Percentiles rank a stretch among this genome's conserved stretches.
Conservation (phyloP, 2,797 vertebrate genomes). For the Morelia viridis region DNA sequence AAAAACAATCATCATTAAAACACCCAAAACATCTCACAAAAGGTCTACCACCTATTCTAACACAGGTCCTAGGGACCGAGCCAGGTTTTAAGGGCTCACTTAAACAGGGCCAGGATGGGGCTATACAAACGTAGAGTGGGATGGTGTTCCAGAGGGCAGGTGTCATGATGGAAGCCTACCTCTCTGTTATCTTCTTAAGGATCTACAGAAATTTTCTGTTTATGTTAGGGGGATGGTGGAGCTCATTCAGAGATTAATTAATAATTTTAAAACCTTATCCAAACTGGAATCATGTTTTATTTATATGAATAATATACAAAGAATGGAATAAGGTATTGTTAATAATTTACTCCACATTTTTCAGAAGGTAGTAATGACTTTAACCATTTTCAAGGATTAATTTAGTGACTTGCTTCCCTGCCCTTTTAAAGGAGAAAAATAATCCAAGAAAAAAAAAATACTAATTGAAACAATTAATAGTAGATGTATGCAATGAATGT, state of each 20-base stretch:
- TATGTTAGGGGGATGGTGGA: neutral
- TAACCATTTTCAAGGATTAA: neutral
- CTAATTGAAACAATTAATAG: neutral
- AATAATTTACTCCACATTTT: neutral
- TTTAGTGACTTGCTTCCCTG: neutral
- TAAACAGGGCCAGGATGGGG: neutral
- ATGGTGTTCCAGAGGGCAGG: neutral
- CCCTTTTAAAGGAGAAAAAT: neutral
- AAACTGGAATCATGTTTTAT: rapidly evolving
- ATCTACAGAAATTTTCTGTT: neutral
- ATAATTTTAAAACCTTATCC: neutral
- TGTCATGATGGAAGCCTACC: neutral
- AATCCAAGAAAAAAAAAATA: neutral
- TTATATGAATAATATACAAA: neutral
- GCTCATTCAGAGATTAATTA: rapidly evolving
- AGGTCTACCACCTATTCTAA: neutral
- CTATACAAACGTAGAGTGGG: neutral
- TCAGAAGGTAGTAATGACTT: neutral
- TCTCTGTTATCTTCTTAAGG: neutral
- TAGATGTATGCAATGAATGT: neutral
- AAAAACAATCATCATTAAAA: neutral
- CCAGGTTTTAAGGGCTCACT: neutral
- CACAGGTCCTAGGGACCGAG: neutral
- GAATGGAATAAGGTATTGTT: neutral
- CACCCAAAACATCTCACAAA: neutral